These are phyloP conservation scores for Scaptodrosophila latifasciaeformis DNA, from an alignment of 2,888 invertebrate species.

Conservation along the genomic window DNA sequence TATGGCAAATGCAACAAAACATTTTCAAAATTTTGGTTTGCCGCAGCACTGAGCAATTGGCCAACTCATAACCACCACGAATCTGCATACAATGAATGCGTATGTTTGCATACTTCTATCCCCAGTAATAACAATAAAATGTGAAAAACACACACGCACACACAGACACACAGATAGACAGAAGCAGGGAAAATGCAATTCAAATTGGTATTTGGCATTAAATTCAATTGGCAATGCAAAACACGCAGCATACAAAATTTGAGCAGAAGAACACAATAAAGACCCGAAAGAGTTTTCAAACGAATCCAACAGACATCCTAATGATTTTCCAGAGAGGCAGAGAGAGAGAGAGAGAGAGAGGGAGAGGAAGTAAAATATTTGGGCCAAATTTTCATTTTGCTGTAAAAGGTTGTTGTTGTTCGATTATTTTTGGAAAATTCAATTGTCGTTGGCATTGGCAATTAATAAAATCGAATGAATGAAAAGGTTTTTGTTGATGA, in stretches of 20 bases:
- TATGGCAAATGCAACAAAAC: conserved; percentile 5
- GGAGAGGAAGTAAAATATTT: no score
- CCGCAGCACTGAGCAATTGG: conserved; percentile 27
- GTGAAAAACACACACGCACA: background rate
- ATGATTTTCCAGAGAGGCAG: no score
- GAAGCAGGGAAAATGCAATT: conserved; percentile 16
- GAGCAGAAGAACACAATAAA: conserved; percentile 15
- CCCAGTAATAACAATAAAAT: background rate
- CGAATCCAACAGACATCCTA: no score
- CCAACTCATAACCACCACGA: conserved; percentile 24
- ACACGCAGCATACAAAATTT: background rate
- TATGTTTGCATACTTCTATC: background rate
- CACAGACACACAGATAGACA: background rate
- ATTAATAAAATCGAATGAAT: no score
- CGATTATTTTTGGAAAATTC: no score
- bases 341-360: no score
- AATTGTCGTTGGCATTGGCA: no score
- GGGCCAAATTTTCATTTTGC: no score
- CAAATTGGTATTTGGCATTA: conserved; percentile 10
- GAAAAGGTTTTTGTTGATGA: no score
- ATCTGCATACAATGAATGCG: conserved; percentile 5
- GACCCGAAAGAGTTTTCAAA: no score
- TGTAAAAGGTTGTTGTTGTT: no score
- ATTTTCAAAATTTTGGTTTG: no score
- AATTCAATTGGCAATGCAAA: conserved; percentile 30